Conservation (phyloP, 2,797 vertebrate genomes). For the Lutjanus campechanus region DNA sequence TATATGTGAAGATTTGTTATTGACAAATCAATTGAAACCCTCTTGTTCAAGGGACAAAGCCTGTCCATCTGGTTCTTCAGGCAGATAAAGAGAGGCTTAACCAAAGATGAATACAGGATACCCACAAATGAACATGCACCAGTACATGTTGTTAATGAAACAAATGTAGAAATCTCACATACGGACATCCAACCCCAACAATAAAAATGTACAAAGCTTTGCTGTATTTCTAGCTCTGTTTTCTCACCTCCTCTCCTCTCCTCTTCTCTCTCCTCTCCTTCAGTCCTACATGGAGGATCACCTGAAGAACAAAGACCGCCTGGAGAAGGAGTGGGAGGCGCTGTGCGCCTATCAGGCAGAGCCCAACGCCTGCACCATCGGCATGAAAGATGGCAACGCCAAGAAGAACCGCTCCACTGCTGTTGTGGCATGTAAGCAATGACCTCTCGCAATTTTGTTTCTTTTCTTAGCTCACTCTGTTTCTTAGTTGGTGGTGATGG, state of each 20-base stretch:
- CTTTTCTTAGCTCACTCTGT: neutral
- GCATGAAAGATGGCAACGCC: constrained; percentile 88
- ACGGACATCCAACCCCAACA: neutral
- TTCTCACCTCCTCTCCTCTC: constrained; percentile 21
- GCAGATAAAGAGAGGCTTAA: neutral
- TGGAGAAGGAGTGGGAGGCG: constrained; percentile 97
- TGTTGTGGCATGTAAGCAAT: constrained; percentile 90
- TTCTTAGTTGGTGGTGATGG: neutral
- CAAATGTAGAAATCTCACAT: neutral
- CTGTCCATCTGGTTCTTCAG: neutral
- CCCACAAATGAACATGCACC: neutral
- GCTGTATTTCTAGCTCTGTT: neutral
- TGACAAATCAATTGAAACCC: neutral
- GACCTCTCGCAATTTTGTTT: neutral
- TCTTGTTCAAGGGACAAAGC: neutral
- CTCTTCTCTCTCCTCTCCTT: constrained; percentile 11
- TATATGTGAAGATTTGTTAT: neutral
- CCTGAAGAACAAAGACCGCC: constrained; percentile 95
- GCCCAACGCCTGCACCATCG: constrained; percentile 85
- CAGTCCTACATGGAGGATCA: constrained; percentile 99
- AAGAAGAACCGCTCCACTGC: constrained; percentile 91
- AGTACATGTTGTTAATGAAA: neutral
- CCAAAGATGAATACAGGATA: neutral
- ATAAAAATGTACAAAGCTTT: too few species aligned
- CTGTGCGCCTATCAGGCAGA: constrained; percentile 96